phyloP scores from a whole-genome alignment of 2,113 vertebrate genomes.

The Serilophus lunatus region DNA sequence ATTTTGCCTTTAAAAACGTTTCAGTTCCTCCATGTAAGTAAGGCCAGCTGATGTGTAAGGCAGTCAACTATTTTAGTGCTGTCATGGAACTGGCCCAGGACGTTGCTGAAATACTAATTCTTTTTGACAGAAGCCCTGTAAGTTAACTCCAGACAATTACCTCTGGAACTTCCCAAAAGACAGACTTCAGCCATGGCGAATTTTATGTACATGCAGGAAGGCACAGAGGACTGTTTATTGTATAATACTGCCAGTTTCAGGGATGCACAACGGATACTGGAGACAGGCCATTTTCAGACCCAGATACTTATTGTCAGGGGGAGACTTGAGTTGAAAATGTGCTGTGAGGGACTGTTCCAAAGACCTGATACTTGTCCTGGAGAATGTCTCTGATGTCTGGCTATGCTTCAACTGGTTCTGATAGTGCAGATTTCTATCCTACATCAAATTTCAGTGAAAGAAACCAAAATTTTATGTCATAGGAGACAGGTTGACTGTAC shows the following conservation, averaged over 20 bases:
- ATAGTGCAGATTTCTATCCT: neutral
- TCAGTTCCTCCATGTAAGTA: neutral
- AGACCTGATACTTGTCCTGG: neutral
- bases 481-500: neutral
- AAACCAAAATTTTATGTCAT: neutral
- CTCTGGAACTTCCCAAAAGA: neutral
- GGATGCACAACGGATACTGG: neutral
- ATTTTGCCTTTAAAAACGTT: slow-evolving; percentile 1
- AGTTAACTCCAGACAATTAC: neutral
- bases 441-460: neutral
- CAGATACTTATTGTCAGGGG: neutral
- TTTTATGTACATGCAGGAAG: neutral
- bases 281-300: neutral
- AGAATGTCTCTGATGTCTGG: neutral
- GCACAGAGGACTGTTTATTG: neutral
- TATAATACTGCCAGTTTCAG: neutral
- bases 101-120: slow-evolving; percentile 23
- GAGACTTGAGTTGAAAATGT: neutral
- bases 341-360: neutral
- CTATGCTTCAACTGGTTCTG: neutral
- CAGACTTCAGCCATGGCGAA: neutral
- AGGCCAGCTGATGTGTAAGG: neutral
- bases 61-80: slow-evolving; percentile 22
- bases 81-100: neutral
- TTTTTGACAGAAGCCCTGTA: slow-evolving; percentile 29